These are phyloP conservation scores for Gordius sp. DNA, from an alignment of 2,888 invertebrate genomes.

Conservation along the genomic window DNA sequence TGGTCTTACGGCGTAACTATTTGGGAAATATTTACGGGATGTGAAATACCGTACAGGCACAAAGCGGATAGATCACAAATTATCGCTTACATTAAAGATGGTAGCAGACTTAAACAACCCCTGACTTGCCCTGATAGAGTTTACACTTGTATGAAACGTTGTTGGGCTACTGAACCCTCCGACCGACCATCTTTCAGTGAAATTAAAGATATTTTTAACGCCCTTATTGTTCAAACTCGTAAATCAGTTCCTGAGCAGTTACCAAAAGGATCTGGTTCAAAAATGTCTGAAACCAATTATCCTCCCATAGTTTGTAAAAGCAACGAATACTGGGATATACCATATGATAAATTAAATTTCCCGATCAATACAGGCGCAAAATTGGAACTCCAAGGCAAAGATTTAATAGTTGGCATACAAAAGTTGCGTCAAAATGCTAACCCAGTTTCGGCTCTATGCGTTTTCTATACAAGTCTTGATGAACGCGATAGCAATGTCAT, in stretches of 20 bases:
- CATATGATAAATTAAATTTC: background rate
- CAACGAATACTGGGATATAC: background rate
- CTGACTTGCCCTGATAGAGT: background rate
- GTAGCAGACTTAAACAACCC: background rate
- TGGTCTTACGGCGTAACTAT: background rate
- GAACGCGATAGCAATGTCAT: background rate
- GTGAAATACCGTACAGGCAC: background rate
- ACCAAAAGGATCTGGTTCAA: too few species aligned
- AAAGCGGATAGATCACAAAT: background rate
- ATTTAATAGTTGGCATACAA: background rate
- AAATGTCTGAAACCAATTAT: background rate
- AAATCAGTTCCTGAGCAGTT: background rate
- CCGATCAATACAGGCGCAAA: background rate
- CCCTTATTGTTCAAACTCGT: background rate
- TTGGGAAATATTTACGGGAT: slow-evolving; percentile 12
- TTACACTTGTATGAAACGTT: background rate
- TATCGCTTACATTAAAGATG: background rate
- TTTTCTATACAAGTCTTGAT: background rate
- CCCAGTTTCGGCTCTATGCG: background rate
- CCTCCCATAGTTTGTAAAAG: background rate
- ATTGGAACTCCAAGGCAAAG: background rate
- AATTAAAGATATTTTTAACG: background rate
- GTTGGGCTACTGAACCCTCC: background rate
- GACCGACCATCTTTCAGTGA: background rate
- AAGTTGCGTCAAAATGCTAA: background rate